phyloP scores from a whole-genome alignment of 2,888 invertebrate species.

The Tenthredo scrophulariae region DNA sequence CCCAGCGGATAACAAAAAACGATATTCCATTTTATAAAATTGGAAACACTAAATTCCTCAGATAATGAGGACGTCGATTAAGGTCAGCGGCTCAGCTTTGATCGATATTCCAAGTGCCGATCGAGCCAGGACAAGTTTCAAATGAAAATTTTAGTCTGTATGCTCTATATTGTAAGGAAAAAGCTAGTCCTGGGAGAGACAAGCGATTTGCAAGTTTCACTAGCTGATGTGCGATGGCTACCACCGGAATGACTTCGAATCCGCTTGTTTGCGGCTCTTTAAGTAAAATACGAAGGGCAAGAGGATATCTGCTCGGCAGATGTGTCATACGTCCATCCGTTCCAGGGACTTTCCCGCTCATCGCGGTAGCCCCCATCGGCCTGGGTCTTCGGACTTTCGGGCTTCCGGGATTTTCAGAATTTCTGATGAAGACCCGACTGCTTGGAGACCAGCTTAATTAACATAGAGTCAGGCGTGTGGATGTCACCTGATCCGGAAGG shows the following conservation, averaged over 20 bases:
- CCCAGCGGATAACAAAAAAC: not conserved
- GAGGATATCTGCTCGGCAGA: conserved; percentile 27
- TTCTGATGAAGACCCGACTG: not conserved
- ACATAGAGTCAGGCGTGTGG: not conserved
- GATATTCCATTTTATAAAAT: conserved; percentile 16
- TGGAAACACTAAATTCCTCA: not conserved
- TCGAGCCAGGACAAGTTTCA: not conserved
- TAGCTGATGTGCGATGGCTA: not conserved
- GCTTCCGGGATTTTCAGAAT: not conserved
- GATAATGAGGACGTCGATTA: not conserved
- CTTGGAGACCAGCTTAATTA: not conserved
- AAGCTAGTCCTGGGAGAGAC: not conserved
- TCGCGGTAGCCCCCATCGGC: not conserved
- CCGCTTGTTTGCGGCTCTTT: conserved; percentile 36
- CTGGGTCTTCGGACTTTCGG: conserved; percentile 14
- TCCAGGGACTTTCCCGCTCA: conserved; percentile 8
- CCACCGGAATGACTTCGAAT: conserved; percentile 25
- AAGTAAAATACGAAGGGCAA: conserved; percentile 32
- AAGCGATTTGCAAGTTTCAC: not conserved
- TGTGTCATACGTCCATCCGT: conserved; percentile 42
- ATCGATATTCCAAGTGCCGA: not conserved
- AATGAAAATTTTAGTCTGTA: not conserved
- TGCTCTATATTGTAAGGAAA: not conserved
- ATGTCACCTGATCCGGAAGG: not conserved
- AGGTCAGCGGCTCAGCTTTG: not conserved